Base-by-base conservation (phyloP, 1,140 invertebrate genomes). In the Aphaenogaster ashmeadi region DNA sequence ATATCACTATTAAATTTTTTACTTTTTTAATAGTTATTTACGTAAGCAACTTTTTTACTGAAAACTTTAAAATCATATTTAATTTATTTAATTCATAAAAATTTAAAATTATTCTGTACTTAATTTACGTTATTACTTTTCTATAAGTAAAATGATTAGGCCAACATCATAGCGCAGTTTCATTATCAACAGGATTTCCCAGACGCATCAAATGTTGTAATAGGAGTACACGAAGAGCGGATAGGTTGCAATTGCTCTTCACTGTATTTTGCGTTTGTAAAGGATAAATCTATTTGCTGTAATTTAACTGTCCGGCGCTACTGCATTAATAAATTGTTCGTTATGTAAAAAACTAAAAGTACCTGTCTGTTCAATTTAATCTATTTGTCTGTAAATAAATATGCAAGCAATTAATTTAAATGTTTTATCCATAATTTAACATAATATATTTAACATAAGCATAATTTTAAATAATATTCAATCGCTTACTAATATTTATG, bases 181-280 rank as follows among this genome's bases (percentile, higher is more conserved):
- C 50, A 85, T 90, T 89, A 92, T 92, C 75, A 75, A 90, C 79
- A 89, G 58, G 66, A 27, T 90, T 81, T 87, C 64, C 80, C 36
- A 84, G 74, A 86, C 83, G 54, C 44, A 60, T 62, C 83, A 87
- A 69, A 67, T 75, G 38, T 58, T 58, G 90, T 94, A 94, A 88
- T 90, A 94, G 94, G 94, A 93, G 92, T 91, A 38, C 89, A 94
- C 80, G 89, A 77, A 52, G 60, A 56, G 56, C 50, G n/a, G 64
- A 41, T 66, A 88, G 36, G 86, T 86, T 47, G 71, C 84, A 84
- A 36, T 50, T 21, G 11, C 75, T 78, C 79, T 58, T 87, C 21
- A 33, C 56, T 74, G 56, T 56, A 13, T 27, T 81, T 81, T 86
- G 75, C 41, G 62, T 18, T 87, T 81, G 27, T n/a, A 44, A 44